Conservation (phyloP, 2,888 invertebrate genomes). For the Chrysolina americana region DNA sequence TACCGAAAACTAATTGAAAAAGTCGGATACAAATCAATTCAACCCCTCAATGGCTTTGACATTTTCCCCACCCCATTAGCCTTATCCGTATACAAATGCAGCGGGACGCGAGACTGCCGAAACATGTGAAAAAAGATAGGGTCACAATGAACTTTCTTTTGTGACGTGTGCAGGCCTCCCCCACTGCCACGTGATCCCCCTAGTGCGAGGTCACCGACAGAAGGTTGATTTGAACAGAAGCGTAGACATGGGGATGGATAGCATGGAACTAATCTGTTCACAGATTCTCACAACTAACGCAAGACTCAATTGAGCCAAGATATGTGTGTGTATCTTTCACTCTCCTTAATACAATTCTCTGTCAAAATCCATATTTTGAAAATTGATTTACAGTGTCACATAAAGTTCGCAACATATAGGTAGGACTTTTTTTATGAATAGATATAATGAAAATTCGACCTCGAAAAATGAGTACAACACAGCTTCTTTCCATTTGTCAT, state of each 20-base stretch:
- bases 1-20: conserved; percentile 1
- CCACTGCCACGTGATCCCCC: conserved; percentile 33
- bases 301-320: no score
- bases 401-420: no score
- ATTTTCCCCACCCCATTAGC: conserved; percentile 31
- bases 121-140: conserved; percentile 43
- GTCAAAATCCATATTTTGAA: no score
- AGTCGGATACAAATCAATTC: conserved; percentile 30
- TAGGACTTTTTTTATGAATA: no score
- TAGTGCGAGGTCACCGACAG: conserved; percentile 34
- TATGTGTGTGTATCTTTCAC: no score
- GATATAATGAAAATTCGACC: no score
- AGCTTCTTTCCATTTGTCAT: no score
- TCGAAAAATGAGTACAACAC: no score
- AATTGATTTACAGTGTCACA: no score
- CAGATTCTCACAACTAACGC: no score
- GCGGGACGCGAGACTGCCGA: conserved; percentile 29
- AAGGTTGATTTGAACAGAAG: conserved; percentile 37
- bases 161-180: conserved; percentile 32
- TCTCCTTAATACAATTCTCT: no score
- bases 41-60: conserved; percentile 22
- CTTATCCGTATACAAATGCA: conserved; percentile 17
- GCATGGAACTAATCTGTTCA: not conserved
- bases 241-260: conserved; percentile 5
- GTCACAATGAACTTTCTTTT: conserved; percentile 41